Percentiles rank a stretch among this genome's conserved stretches.
Conservation (phyloP, 1,140 invertebrate genomes). For the Ceratina japonica region DNA sequence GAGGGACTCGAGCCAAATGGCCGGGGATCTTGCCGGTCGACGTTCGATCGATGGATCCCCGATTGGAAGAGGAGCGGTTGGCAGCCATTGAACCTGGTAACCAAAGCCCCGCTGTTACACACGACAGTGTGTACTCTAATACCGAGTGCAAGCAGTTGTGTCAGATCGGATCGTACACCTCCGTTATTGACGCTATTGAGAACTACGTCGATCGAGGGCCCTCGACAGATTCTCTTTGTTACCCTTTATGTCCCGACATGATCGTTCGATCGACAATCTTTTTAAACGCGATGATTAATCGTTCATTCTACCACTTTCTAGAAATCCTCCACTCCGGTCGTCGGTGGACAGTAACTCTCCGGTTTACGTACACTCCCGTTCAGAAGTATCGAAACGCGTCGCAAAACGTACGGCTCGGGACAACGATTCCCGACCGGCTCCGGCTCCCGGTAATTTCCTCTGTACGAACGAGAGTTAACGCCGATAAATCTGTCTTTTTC, state of each 20-base stretch:
- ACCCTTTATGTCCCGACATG: background rate
- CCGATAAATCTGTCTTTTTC: too few relatives aligned
- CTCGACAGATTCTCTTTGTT: constrained; percentile 13
- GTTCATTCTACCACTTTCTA: too few relatives aligned
- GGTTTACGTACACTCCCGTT: too few relatives aligned
- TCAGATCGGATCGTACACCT: constrained; percentile 9
- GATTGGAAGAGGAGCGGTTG: constrained; percentile 5
- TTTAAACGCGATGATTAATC: background rate
- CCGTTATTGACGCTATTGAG: constrained; percentile 37
- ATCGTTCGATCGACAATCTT: constrained; percentile 7
- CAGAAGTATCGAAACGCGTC: too few relatives aligned
- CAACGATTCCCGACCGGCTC: too few relatives aligned
- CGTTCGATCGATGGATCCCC: constrained; percentile 21
- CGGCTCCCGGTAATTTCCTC: too few relatives aligned
- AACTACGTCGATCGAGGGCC: constrained; percentile 11
- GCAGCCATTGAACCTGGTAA: constrained; percentile 5
- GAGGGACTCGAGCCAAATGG: too few relatives aligned
- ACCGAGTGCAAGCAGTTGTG: constrained; percentile 26
- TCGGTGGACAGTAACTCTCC: too few relatives aligned
- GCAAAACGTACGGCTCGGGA: too few relatives aligned
- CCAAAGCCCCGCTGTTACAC: constrained; percentile 39
- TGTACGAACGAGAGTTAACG: too few relatives aligned
- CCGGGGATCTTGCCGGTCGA: too few relatives aligned
- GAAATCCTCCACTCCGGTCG: too few relatives aligned
- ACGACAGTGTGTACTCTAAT: background rate